Evolutionary conservation across 2,888 invertebrate genomes (phyloP).

Genomic region (Pristionchus arcanus): DNA sequence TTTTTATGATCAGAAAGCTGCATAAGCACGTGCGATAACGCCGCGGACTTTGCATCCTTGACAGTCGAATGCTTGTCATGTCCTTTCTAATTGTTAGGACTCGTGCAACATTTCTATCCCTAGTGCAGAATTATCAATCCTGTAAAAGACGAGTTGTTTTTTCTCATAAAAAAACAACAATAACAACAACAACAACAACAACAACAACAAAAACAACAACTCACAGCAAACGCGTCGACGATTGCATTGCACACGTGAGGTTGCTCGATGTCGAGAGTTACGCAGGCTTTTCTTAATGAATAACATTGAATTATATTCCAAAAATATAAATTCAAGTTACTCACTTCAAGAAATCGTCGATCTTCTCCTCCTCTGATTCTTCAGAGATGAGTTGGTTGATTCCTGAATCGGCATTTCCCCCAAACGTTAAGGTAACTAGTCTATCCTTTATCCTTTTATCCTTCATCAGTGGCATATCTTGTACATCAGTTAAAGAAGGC

Average conservation of each 20-base stretch:
- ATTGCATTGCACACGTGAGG: constrained; percentile 70
- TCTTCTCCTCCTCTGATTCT: constrained; percentile 66
- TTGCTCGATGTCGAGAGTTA: constrained; percentile 67
- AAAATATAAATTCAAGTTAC: constrained; percentile 11
- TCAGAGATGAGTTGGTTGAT: constrained; percentile 52
- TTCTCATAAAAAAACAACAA: too few species aligned
- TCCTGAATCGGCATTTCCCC: not conserved
- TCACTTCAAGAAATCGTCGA: constrained; percentile 66
- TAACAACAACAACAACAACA: not conserved
- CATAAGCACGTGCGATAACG: not conserved
- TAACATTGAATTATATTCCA: not conserved
- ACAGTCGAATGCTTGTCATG: not conserved
- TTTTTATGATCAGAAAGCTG: not conserved
- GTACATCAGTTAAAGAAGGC: too few species aligned
- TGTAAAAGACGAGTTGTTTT: too few species aligned
- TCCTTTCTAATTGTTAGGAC: not conserved
- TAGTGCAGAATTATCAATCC: too few species aligned
- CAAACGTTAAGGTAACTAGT: too few species aligned
- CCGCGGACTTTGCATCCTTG: not conserved
- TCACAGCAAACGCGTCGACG: constrained; percentile 67
- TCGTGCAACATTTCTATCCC: too few species aligned
- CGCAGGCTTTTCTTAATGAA: constrained; percentile 64
- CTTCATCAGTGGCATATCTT: too few species aligned
- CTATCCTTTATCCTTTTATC: too few species aligned
- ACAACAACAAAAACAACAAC: constrained; percentile 25